Evolutionary conservation across 1,140 invertebrate genomes (phyloP).

Genomic region (Drosophila pseudoananassae): DNA sequence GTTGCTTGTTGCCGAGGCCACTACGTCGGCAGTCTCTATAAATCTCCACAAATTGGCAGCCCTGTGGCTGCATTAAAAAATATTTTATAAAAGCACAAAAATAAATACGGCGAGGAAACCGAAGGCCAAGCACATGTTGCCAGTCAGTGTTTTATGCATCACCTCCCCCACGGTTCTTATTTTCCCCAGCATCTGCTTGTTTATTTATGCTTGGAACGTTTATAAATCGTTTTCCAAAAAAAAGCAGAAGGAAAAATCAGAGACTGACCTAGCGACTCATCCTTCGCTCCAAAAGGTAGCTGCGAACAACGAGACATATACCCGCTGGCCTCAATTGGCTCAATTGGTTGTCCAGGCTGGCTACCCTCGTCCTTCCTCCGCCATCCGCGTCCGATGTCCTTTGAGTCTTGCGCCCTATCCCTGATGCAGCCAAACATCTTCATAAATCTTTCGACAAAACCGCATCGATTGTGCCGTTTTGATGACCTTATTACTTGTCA

Average conservation of each 20-base stretch:
- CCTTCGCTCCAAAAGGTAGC: constrained; percentile 47
- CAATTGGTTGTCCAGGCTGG: constrained; percentile 56
- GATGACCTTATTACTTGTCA: constrained; percentile 76
- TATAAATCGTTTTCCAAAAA: constrained; percentile 71
- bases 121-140: constrained; percentile 68
- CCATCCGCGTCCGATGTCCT: background rate
- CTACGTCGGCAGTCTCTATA: constrained; percentile 65
- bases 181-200: constrained; percentile 65
- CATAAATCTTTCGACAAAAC: constrained; percentile 73
- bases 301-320: constrained; percentile 63
- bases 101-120: constrained; percentile 66
- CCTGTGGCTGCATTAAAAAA: constrained; percentile 81
- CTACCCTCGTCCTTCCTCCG: constrained; percentile 17
- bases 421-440: constrained; percentile 46
- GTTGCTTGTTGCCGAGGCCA: constrained; percentile 24
- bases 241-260: constrained; percentile 45
- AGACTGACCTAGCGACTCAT: constrained; percentile 52
- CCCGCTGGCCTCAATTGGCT: constrained; percentile 68
- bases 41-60: constrained; percentile 82
- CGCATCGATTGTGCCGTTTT: constrained; percentile 60
- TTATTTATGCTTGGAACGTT: constrained; percentile 82
- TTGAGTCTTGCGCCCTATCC: constrained; percentile 6
- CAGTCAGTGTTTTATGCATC: constrained; percentile 45
- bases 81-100: constrained; percentile 79
- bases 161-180: constrained; percentile 18